phyloP scores from a whole-genome alignment of 2,797 vertebrate genomes.

The Etheostoma perlongum region DNA sequence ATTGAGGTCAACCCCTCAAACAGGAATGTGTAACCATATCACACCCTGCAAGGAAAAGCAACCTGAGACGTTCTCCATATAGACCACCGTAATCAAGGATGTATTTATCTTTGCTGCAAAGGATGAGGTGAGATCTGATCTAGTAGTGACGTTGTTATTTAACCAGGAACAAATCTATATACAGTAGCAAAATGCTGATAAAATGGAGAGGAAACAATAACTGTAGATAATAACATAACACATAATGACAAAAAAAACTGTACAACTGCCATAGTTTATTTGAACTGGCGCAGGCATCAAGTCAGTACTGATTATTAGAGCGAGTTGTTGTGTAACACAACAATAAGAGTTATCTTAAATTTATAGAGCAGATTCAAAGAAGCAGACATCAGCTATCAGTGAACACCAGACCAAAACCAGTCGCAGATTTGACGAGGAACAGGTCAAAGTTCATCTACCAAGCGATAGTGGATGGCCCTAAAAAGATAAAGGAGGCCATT shows the following conservation, averaged over 20 bases:
- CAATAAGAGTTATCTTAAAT: background rate
- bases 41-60: conserved; percentile 39
- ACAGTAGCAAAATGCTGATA: background rate
- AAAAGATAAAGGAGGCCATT: background rate
- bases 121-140: conserved; percentile 8
- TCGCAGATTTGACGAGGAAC: background rate
- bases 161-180: background rate
- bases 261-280: too few relatives aligned
- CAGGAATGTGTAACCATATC: conserved; percentile 67
- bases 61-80: conserved; percentile 52
- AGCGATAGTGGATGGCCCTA: background rate
- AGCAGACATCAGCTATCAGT: background rate
- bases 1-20: conserved; percentile 31
- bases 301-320: background rate
- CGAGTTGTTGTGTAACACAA: background rate
- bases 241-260: background rate
- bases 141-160: background rate
- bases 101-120: conserved; percentile 40
- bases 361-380: background rate
- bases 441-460: background rate
- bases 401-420: background rate
- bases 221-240: background rate
- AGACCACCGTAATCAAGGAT: conserved; percentile 35
- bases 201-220: background rate
- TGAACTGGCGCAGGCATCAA: background rate